Percentiles rank a stretch among this genome's conserved stretches.
These are phyloP conservation scores for Drosophila lutescens DNA, from an alignment of 2,888 invertebrate species.

Conservation along the genomic window DNA sequence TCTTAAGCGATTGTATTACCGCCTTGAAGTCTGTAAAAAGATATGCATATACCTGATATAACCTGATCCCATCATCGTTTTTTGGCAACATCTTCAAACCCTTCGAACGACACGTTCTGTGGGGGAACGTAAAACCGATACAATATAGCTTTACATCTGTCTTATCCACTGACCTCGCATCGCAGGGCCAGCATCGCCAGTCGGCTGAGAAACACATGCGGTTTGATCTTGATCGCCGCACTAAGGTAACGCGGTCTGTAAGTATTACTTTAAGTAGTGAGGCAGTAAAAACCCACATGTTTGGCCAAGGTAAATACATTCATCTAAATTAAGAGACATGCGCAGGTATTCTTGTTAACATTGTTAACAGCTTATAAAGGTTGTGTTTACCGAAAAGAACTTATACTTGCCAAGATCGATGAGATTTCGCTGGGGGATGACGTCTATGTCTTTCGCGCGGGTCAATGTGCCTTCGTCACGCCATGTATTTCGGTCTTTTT, in stretches of 20 bases:
- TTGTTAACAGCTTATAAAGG: slow-evolving; percentile 1
- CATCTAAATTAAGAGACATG: slow-evolving; percentile 10
- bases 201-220: slow-evolving; percentile 27
- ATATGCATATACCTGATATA: too few species aligned
- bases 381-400: not conserved
- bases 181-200: slow-evolving; percentile 44
- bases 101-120: not conserved
- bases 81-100: not conserved
- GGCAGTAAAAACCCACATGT: not conserved
- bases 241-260: slow-evolving; percentile 45
- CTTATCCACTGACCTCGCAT: slow-evolving; percentile 57
- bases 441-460: not conserved
- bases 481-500: not conserved
- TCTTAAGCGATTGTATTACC: too few species aligned
- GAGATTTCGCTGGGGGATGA: slow-evolving; percentile 12
- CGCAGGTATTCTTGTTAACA: slow-evolving; percentile 10
- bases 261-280: slow-evolving; percentile 1
- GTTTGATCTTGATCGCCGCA: slow-evolving; percentile 38
- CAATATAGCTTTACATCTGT: slow-evolving; percentile 13
- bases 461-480: slow-evolving; percentile 19
- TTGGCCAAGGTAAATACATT: slow-evolving; percentile 32
- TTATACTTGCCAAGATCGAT: not conserved
- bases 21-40: too few species aligned
- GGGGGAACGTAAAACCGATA: too few species aligned
- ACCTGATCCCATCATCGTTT: too few species aligned